Evolutionary conservation across 2,888 invertebrate species (phyloP).

Genomic region (Acleris literana): DNA sequence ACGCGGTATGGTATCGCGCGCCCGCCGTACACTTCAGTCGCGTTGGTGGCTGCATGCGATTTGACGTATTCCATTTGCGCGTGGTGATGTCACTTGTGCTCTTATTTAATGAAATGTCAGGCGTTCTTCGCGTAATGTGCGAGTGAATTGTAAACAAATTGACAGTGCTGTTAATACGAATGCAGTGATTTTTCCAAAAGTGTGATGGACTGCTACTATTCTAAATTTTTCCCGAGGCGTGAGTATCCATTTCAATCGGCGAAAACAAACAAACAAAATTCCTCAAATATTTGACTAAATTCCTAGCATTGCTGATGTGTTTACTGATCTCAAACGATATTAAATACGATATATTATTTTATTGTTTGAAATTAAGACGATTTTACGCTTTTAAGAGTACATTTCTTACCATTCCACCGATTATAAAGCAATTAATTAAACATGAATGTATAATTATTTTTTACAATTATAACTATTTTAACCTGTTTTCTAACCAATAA

Average conservation of each 20-base stretch:
- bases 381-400: not conserved
- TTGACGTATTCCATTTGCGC: constrained; percentile 83
- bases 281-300: constrained; percentile 68
- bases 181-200: constrained; percentile 70
- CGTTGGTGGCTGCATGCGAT: constrained; percentile 83
- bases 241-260: constrained; percentile 71
- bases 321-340: constrained; percentile 9
- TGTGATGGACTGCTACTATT: constrained; percentile 83
- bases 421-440: constrained; percentile 15
- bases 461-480: not conserved
- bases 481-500: not conserved
- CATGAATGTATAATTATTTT: constrained; percentile 6
- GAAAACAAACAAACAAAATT: constrained; percentile 77
- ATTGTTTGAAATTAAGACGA: not conserved
- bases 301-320: constrained; percentile 51
- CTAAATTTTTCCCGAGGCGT: constrained; percentile 83
- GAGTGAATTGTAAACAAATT: constrained; percentile 81
- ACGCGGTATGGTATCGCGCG: constrained; percentile 84
- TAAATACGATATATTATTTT: constrained; percentile 3
- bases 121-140: constrained; percentile 76
- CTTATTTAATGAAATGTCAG: constrained; percentile 82
- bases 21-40: constrained; percentile 84
- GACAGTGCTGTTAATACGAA: constrained; percentile 73
- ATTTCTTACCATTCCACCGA: not conserved
- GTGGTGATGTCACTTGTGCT: constrained; percentile 82